A percentile compares a stretch with the other conserved stretches of the same genome.
Conservation (phyloP, 92 coral and sea anemone genomes). For the Muricea muricata region DNA sequence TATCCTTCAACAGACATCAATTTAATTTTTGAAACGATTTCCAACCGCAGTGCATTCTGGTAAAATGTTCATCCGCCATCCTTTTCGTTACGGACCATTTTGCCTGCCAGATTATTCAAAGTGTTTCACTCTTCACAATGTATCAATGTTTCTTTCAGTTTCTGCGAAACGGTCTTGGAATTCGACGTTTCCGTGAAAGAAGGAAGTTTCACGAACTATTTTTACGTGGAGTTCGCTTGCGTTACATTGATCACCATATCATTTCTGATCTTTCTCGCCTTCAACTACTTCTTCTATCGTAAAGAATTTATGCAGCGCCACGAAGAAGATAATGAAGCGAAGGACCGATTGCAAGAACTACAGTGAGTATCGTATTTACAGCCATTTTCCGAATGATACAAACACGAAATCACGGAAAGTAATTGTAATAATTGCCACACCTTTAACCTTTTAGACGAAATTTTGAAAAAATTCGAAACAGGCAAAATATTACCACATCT, state of each 20-base stretch:
- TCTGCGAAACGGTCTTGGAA: not conserved
- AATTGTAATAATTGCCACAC: no score
- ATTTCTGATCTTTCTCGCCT: not conserved
- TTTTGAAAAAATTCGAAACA: no score
- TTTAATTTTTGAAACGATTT: no score
- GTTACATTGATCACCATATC: constrained; percentile 2
- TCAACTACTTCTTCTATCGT: constrained; percentile 9
- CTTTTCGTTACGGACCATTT: no score
- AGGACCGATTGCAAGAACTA: constrained; percentile 20
- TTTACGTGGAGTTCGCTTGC: constrained; percentile 20
- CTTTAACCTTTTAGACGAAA: no score
- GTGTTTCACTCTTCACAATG: no score
- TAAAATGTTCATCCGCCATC: no score
- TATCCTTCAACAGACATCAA: no score
- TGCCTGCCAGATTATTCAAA: no score
- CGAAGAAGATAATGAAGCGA: constrained; percentile 24
- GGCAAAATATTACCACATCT: no score
- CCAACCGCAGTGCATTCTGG: no score
- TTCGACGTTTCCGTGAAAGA: constrained; percentile 20
- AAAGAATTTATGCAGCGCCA: constrained; percentile 21
- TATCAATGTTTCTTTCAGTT: not conserved
- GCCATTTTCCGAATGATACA: not conserved
- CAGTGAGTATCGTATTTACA: constrained; percentile 13
- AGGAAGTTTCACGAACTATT: not conserved
- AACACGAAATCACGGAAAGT: no score